Percentiles rank a stretch among this genome's conserved stretches.
phyloP scores from a whole-genome alignment of 2,888 invertebrate genomes.

The Ferrisia virgata region DNA sequence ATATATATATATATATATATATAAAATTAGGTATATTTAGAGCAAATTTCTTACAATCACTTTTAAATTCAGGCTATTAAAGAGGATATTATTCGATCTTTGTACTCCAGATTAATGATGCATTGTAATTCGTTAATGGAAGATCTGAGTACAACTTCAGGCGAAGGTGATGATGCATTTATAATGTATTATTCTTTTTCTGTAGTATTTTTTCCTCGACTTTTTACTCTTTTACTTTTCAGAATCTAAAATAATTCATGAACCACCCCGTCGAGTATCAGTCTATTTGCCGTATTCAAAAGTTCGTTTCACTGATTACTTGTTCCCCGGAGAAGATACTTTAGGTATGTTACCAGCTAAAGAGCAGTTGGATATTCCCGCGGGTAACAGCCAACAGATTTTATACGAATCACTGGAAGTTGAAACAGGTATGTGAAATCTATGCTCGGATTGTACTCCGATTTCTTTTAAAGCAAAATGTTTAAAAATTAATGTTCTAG shows the following conservation, averaged over 20 bases:
- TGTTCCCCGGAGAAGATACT: constrained; percentile 77
- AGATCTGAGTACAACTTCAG: constrained; percentile 54
- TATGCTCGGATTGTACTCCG: too few species aligned
- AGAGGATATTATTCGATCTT: constrained; percentile 79
- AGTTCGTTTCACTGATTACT: constrained; percentile 80
- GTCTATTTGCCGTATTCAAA: constrained; percentile 65
- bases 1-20: background rate
- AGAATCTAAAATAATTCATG: constrained; percentile 76
- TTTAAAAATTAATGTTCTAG: background rate
- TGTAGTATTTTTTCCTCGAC: background rate
- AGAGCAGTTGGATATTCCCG: constrained; percentile 28
- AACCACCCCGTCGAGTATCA: constrained; percentile 82
- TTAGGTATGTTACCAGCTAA: constrained; percentile 36
- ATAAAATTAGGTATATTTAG: background rate
- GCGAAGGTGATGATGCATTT: constrained; percentile 11
- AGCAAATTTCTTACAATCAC: background rate
- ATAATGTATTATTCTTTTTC: background rate
- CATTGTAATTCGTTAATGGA: constrained; percentile 90
- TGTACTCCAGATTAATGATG: constrained; percentile 82
- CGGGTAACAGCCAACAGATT: background rate
- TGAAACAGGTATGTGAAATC: constrained; percentile 23
- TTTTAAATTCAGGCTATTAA: constrained; percentile 61
- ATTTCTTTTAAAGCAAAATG: background rate
- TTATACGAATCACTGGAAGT: constrained; percentile 36
- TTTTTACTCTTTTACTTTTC: constrained; percentile 55